These are phyloP conservation scores for Hermaeophaga mercurialis DNA, from an alignment of 2,888 invertebrate genomes.

Conservation along the genomic window DNA sequence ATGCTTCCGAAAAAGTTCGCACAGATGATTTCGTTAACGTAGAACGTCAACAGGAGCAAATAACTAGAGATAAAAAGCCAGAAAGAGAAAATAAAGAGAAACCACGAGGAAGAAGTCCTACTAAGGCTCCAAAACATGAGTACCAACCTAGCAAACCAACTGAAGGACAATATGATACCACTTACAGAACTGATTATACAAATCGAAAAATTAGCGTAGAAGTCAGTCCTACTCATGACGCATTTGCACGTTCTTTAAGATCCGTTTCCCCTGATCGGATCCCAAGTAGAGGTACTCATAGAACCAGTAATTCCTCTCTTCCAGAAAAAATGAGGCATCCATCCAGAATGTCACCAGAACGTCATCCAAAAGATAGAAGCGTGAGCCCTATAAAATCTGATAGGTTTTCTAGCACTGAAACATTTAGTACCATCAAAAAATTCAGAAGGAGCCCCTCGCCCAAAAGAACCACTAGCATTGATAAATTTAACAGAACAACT, in stretches of 20 bases:
- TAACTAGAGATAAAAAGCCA: conserved; percentile 25
- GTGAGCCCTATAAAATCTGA: conserved; percentile 44
- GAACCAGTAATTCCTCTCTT: conserved; percentile 62
- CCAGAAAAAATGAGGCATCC: conserved; percentile 50
- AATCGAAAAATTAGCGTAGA: conserved; percentile 66
- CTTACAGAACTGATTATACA: conserved; percentile 65
- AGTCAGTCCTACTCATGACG: conserved; percentile 74
- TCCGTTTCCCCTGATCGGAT: conserved; percentile 65
- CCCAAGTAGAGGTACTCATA: conserved; percentile 57
- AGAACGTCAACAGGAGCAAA: conserved; percentile 41
- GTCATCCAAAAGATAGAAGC: conserved; percentile 41
- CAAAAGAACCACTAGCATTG: conserved; percentile 19
- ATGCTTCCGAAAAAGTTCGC: conserved; percentile 18
- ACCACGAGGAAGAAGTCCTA: conserved; percentile 47
- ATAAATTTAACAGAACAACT: conserved; percentile 20
- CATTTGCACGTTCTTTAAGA: conserved; percentile 75
- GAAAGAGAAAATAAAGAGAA: conserved; percentile 19
- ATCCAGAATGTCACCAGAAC: conserved; percentile 45
- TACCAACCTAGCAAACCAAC: conserved; percentile 49
- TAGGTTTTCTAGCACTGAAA: conserved; percentile 45
- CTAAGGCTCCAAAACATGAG: conserved; percentile 49
- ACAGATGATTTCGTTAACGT: conserved; percentile 43
- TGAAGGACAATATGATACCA: conserved; percentile 64
- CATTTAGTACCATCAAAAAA: conserved; percentile 39
- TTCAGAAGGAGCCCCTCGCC: conserved; percentile 24